Conservation (phyloP, 2,888 invertebrate genomes). For the Perithous albicinctus region DNA sequence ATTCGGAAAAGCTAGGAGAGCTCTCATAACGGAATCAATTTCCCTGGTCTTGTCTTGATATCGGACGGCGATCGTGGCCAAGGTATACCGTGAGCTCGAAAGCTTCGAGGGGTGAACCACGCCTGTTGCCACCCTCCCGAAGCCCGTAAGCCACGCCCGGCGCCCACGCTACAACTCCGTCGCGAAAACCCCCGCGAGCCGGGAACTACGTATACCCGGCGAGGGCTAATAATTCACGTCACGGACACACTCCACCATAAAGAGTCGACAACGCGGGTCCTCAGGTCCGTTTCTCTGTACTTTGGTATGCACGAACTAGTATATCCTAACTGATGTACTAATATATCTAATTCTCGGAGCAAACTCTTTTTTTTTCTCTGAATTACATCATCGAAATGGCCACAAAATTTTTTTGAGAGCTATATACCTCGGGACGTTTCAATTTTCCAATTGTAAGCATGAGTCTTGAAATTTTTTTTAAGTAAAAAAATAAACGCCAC, state of each 20-base stretch:
- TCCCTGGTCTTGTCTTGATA: conserved; percentile 65
- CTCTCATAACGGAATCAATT: conserved; percentile 71
- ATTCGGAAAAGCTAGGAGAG: conserved; percentile 42
- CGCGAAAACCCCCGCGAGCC: conserved; percentile 34
- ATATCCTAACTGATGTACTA: conserved; percentile 19
- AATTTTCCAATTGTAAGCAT: too few relatives aligned
- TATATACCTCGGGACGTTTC: too few relatives aligned
- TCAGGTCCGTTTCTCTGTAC: conserved; percentile 32
- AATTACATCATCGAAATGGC: background rate
- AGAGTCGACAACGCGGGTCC: conserved; percentile 78
- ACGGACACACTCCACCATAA: conserved; percentile 82
- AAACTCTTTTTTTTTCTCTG: background rate
- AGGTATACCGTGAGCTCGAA: conserved; percentile 44
- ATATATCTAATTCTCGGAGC: background rate
- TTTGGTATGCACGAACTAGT: conserved; percentile 40
- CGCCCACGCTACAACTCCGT: conserved; percentile 57
- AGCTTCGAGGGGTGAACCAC: conserved; percentile 72
- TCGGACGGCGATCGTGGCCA: conserved; percentile 48
- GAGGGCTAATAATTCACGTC: conserved; percentile 84
- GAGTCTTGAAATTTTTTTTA: too few relatives aligned
- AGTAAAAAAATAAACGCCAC: too few relatives aligned
- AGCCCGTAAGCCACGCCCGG: conserved; percentile 80
- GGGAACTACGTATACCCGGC: conserved; percentile 60
- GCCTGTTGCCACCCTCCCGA: conserved; percentile 76
- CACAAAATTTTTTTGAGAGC: background rate